A percentile compares a stretch with the other conserved stretches of the same genome.
These are phyloP conservation scores for Xestia ashworthii DNA, from an alignment of 2,888 invertebrate genomes.

Conservation along the genomic window DNA sequence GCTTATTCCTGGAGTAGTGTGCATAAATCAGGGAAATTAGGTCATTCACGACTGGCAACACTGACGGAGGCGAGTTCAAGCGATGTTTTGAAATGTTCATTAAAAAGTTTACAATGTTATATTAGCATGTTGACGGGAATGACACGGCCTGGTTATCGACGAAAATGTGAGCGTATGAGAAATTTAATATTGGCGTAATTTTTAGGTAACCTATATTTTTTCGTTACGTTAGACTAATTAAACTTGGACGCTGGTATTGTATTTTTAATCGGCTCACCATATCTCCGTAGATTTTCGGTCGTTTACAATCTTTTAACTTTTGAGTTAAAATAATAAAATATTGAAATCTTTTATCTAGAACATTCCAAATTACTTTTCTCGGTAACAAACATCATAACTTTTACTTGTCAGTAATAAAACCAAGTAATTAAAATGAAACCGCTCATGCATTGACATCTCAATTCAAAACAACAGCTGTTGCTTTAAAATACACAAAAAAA, in stretches of 20 bases:
- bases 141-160: slow-evolving; percentile 61
- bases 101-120: slow-evolving; percentile 65
- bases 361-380: slow-evolving; percentile 6
- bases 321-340: background rate
- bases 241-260: background rate
- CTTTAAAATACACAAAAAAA: slow-evolving; percentile 42
- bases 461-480: slow-evolving; percentile 60
- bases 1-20: slow-evolving; percentile 72
- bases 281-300: background rate
- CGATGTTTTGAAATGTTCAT: slow-evolving; percentile 57
- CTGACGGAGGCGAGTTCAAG: slow-evolving; percentile 43
- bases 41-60: slow-evolving; percentile 66
- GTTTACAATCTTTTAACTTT: background rate
- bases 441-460: slow-evolving; percentile 38
- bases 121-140: slow-evolving; percentile 59
- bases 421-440: slow-evolving; percentile 34
- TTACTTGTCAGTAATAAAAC: slow-evolving; percentile 16
- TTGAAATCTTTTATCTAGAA: background rate
- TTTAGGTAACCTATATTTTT: slow-evolving; percentile 49
- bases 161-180: slow-evolving; percentile 38
- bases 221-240: slow-evolving; percentile 1
- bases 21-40: slow-evolving; percentile 78
- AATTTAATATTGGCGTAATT: slow-evolving; percentile 30
- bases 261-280: background rate
- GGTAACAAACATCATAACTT: background rate